Evolutionary conservation across 2,888 invertebrate species (phyloP).

Genomic region (Caenorhabditis zanzibari): DNA sequence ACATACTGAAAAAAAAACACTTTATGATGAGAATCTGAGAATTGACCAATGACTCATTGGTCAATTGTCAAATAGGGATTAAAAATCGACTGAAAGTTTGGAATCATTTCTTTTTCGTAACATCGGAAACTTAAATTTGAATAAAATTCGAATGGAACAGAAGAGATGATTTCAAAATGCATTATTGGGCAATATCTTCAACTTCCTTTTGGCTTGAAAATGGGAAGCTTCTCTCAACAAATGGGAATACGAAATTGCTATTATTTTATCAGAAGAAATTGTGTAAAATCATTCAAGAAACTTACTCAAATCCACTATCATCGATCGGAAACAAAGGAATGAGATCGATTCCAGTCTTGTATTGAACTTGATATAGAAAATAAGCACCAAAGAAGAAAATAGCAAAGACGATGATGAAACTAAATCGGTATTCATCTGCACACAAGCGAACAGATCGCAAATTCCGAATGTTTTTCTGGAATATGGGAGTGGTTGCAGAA

Average conservation of each 20-base stretch:
- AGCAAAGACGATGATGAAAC: slow-evolving; percentile 40
- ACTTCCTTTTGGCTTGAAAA: too few species aligned
- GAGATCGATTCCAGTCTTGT: slow-evolving; percentile 73
- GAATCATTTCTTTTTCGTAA: too few species aligned
- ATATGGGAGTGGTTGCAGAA: slow-evolving; percentile 9
- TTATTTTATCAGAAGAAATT: too few species aligned
- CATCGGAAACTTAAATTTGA: too few species aligned
- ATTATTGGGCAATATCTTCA: too few species aligned
- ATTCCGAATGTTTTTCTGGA: slow-evolving; percentile 57
- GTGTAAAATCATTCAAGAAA: neutral
- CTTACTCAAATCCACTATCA: slow-evolving; percentile 74
- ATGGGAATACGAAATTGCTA: too few species aligned
- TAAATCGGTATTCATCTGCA: slow-evolving; percentile 53
- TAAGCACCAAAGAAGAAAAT: slow-evolving; percentile 47
- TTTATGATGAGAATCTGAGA: neutral
- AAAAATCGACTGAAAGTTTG: too few species aligned
- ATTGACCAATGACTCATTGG: too few species aligned
- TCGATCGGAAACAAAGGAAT: slow-evolving; percentile 73
- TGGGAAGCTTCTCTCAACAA: too few species aligned
- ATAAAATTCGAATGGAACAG: too few species aligned
- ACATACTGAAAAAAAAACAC: slow-evolving; percentile 58
- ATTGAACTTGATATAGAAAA: slow-evolving; percentile 69
- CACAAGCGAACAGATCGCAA: slow-evolving; percentile 45
- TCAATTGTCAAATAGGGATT: too few species aligned
- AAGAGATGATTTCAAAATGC: too few species aligned